A percentile compares a stretch with the other conserved stretches of the same genome.
phyloP scores from a whole-genome alignment of 1,140 invertebrate genomes.

The Papilio dardanus region DNA sequence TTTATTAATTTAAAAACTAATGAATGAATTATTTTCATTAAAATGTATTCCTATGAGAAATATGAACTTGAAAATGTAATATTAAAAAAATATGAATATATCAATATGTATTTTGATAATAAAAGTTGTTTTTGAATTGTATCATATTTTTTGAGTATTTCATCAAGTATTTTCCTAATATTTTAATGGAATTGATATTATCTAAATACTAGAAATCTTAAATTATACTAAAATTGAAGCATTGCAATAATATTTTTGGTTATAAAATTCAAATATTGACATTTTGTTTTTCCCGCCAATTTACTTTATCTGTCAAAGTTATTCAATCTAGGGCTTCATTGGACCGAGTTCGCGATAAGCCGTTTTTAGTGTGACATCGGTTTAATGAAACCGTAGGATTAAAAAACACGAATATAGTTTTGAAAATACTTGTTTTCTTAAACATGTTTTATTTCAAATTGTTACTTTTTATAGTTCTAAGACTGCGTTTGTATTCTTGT shows the following conservation, averaged over 20 bases:
- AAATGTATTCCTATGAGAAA: background rate
- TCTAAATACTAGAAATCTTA: background rate
- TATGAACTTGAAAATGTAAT: background rate
- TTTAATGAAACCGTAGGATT: no score
- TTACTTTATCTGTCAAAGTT: background rate
- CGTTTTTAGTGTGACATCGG: no score
- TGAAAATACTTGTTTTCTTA: background rate
- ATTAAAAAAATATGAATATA: background rate
- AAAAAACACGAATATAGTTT: no score
- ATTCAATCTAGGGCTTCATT: no score
- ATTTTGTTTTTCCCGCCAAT: background rate
- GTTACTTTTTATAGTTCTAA: background rate
- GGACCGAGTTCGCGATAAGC: no score
- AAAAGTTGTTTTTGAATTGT: background rate
- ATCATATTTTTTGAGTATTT: background rate
- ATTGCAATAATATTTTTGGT: no score
- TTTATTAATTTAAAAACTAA: background rate
- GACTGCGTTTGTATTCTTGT: constrained; percentile 38
- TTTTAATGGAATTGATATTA: background rate
- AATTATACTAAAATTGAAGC: background rate
- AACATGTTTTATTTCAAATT: background rate
- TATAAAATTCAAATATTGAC: background rate
- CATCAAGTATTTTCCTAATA: background rate
- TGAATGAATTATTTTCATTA: background rate
- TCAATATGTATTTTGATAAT: constrained; percentile 2